Percentiles rank a stretch among this genome's conserved stretches.
Evolutionary conservation across 2,113 vertebrate species (phyloP).

Genomic region (Boleophthalmus pectinirostris): DNA sequence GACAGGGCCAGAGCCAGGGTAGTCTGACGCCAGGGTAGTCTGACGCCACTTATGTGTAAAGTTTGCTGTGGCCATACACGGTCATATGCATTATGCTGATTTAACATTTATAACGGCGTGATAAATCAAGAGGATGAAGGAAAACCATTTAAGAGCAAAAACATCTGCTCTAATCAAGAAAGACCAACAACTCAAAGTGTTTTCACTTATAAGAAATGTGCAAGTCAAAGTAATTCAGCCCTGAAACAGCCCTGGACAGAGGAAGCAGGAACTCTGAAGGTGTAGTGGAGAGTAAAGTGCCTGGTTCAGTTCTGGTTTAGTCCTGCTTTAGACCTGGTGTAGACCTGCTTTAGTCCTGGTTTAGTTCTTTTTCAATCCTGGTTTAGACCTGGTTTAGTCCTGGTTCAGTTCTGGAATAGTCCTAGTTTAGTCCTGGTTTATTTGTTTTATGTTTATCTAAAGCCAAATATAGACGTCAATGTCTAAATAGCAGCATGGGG

Average conservation of each 20-base stretch:
- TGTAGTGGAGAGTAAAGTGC: background rate
- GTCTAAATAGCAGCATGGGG: no score
- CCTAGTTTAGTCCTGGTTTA: no score
- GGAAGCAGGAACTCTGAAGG: background rate
- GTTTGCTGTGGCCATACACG: constrained; percentile 30
- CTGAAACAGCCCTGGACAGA: background rate
- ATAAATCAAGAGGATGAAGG: constrained; percentile 58
- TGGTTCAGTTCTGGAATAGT: no score
- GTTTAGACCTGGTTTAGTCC: no score
- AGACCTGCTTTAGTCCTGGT: no score
- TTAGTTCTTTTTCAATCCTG: no score
- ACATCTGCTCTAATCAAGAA: constrained; percentile 66
- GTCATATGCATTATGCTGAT: constrained; percentile 44
- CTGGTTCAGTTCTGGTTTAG: no score
- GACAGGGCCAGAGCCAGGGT: constrained; percentile 45
- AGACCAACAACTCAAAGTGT: constrained; percentile 46
- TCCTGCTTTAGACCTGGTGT: no score
- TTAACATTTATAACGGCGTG: constrained; percentile 36
- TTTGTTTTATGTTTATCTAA: no score
- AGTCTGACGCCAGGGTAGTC: no score
- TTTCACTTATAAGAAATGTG: constrained; percentile 34
- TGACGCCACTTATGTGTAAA: constrained; percentile 48
- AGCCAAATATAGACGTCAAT: no score
- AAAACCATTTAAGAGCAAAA: constrained; percentile 41
- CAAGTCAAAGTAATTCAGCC: background rate